Evolutionary conservation across 2,888 invertebrate species (phyloP).

Genomic region (Acanthococcus lagerstroemiae): DNA sequence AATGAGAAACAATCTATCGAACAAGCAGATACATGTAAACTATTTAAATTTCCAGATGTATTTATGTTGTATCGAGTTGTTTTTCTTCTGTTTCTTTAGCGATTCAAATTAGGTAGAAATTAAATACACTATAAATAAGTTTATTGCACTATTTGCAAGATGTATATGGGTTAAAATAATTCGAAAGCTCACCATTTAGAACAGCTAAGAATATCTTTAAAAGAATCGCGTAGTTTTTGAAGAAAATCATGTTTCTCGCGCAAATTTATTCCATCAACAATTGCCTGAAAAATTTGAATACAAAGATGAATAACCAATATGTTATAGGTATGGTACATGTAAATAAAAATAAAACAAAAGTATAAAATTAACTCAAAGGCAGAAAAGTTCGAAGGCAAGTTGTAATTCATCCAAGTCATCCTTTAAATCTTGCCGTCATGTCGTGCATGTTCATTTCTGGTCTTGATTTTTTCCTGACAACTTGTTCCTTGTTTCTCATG

Average conservation of each 20-base stretch:
- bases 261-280: neutral
- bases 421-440: too few species aligned
- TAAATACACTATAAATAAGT: neutral
- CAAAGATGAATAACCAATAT: too few species aligned
- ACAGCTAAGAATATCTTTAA: slow-evolving; percentile 4
- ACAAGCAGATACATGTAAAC: neutral
- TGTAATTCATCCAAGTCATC: too few species aligned
- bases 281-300: neutral
- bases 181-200: slow-evolving; percentile 2
- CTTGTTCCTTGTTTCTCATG: too few species aligned
- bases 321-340: too few species aligned
- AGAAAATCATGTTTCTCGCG: slow-evolving; percentile 4
- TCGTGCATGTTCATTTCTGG: too few species aligned
- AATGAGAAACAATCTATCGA: neutral
- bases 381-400: too few species aligned
- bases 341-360: too few species aligned
- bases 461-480: too few species aligned
- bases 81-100: neutral
- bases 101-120: neutral
- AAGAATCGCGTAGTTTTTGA: neutral
- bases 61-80: neutral
- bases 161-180: neutral
- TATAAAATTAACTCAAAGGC: too few species aligned
- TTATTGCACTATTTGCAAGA: neutral
- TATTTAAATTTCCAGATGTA: neutral